Percentiles rank a stretch among this genome's conserved stretches.
phyloP scores from a whole-genome alignment of 2,113 vertebrate genomes.

The Cranoglanis bouderius region DNA sequence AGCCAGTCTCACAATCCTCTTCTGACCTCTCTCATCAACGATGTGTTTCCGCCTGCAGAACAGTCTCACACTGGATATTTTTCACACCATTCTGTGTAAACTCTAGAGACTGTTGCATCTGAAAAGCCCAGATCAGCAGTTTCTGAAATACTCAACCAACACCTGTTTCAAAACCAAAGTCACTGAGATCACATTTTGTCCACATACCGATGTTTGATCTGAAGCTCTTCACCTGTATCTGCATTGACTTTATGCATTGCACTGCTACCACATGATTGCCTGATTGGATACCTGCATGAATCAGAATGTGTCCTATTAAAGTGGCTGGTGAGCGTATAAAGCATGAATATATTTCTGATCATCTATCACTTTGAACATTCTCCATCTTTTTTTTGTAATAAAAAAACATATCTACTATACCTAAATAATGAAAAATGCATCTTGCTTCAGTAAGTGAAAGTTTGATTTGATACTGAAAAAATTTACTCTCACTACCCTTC shows the following conservation, averaged over 20 bases:
- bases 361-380: conserved; percentile 10
- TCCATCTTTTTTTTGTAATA: background rate
- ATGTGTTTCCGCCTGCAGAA: background rate
- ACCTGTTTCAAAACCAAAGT: background rate
- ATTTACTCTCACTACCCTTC: conserved; percentile 22
- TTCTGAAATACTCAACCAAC: background rate
- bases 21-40: background rate
- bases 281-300: background rate
- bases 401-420: conserved; percentile 12
- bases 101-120: background rate
- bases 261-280: background rate
- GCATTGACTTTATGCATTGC: background rate
- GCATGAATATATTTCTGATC: background rate
- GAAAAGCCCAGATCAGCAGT: background rate
- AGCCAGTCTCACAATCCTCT: background rate
- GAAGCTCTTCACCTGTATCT: background rate
- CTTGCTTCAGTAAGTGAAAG: conserved; percentile 29
- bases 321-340: background rate
- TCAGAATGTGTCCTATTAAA: background rate
- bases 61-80: background rate
- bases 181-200: background rate
- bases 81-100: background rate
- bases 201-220: background rate
- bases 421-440: conserved; percentile 3
- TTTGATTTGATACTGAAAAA: conserved; percentile 15